Evolutionary conservation across 2,888 invertebrate species (phyloP).

Genomic region (Stenurella melanura): DNA sequence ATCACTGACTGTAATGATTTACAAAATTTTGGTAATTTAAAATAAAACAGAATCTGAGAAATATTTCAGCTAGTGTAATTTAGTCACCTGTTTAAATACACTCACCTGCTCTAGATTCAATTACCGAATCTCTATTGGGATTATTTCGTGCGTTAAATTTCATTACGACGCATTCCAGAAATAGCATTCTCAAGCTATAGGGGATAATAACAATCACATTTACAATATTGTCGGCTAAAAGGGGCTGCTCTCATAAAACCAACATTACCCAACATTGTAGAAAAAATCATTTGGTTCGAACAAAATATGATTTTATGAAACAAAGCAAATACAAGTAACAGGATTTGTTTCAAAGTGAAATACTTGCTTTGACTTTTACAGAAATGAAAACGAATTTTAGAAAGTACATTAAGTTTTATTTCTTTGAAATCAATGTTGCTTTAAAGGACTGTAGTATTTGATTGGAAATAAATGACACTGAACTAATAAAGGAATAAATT

Average conservation of each 20-base stretch:
- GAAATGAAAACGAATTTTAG: too few relatives aligned
- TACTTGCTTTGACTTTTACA: background rate
- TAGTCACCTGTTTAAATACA: background rate
- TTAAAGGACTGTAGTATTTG: too few relatives aligned
- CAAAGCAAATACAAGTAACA: background rate
- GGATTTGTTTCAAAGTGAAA: background rate
- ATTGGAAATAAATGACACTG: too few relatives aligned
- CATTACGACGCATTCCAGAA: background rate
- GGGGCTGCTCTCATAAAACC: background rate
- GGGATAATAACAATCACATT: background rate
- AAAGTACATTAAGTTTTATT: too few relatives aligned
- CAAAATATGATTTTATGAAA: background rate
- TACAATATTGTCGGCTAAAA: background rate
- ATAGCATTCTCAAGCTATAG: background rate
- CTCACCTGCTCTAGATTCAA: conserved; percentile 1
- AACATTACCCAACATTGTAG: background rate
- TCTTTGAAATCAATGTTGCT: too few relatives aligned
- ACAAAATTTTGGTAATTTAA: too few relatives aligned
- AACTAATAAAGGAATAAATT: too few relatives aligned
- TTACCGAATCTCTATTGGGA: conserved; percentile 3
- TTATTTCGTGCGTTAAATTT: conserved; percentile 1
- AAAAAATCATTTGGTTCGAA: background rate
- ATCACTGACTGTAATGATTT: too few relatives aligned
- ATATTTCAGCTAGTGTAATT: background rate
- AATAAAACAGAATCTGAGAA: too few relatives aligned